These are phyloP conservation scores for Amiota minor DNA, from an alignment of 2,888 invertebrate species.

Conservation along the genomic window DNA sequence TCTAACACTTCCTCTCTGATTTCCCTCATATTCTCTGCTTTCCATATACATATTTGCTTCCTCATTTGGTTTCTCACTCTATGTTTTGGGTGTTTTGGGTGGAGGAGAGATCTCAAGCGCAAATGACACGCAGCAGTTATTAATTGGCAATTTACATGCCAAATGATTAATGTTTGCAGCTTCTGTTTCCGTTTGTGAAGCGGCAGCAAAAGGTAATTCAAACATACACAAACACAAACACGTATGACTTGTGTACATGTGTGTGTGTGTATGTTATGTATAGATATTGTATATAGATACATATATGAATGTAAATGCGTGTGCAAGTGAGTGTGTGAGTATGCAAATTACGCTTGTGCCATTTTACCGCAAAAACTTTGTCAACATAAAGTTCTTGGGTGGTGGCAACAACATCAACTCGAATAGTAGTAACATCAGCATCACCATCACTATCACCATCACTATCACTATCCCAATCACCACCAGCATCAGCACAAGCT, in stretches of 20 bases:
- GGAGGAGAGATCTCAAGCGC: not conserved
- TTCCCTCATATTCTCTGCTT: no score
- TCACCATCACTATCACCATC: not conserved
- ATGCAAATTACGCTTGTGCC: conserved; percentile 66
- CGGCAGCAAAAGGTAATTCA: conserved; percentile 8
- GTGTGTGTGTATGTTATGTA: conserved; percentile 15
- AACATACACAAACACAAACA: conserved; percentile 46
- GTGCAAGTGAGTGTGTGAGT: conserved; percentile 40
- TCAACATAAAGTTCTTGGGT: conserved; percentile 60
- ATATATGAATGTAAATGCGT: conserved; percentile 28
- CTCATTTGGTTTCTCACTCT: no score
- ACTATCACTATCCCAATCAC: not conserved
- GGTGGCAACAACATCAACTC: conserved; percentile 21
- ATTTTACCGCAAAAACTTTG: conserved; percentile 67
- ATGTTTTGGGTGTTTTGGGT: no score
- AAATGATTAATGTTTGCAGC: conserved; percentile 62
- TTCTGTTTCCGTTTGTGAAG: conserved; percentile 16
- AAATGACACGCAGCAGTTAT: conserved; percentile 67
- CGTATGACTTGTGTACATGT: conserved; percentile 1
- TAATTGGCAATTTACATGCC: conserved; percentile 68
- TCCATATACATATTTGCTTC: no score
- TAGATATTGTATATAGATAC: no score
- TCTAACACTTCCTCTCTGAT: no score
- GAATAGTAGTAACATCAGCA: not conserved
- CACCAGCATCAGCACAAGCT: not conserved